A percentile compares a stretch with the other conserved stretches of the same genome.
phyloP scores from a whole-genome alignment of 2,888 invertebrate genomes.

The Folsomia candida region DNA sequence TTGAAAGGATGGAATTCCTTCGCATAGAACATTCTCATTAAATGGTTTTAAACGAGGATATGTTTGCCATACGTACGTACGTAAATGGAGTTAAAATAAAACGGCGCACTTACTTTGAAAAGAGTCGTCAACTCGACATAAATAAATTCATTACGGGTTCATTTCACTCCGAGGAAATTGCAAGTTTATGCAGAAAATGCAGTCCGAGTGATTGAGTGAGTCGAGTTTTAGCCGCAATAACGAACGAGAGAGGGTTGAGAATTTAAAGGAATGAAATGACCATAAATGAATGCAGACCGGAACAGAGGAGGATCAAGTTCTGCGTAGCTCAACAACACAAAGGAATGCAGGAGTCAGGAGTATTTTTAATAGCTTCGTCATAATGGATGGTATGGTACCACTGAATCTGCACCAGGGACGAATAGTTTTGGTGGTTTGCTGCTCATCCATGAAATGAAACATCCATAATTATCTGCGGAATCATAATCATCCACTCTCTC shows the following conservation, averaged over 20 bases:
- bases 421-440: no score
- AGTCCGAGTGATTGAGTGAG: neutral
- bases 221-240: neutral
- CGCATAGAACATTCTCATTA: no score
- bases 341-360: neutral
- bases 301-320: no score
- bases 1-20: no score
- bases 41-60: no score
- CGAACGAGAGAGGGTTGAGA: neutral
- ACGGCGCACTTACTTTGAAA: no score
- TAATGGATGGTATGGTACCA: neutral
- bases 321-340: neutral
- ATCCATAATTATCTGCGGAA: neutral
- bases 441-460: neutral
- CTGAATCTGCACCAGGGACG: neutral
- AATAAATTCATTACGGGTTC: neutral
- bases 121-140: neutral
- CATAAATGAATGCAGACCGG: neutral
- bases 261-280: neutral
- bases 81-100: no score
- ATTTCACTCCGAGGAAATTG: neutral
- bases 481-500: neutral
- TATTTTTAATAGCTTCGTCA: constrained; percentile 17
- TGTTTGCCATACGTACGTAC: no score
- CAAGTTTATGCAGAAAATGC: neutral